Percentiles rank a stretch among this genome's conserved stretches.
Evolutionary conservation across 2,888 invertebrate species (phyloP).

Genomic region (Noctua fimbriata): DNA sequence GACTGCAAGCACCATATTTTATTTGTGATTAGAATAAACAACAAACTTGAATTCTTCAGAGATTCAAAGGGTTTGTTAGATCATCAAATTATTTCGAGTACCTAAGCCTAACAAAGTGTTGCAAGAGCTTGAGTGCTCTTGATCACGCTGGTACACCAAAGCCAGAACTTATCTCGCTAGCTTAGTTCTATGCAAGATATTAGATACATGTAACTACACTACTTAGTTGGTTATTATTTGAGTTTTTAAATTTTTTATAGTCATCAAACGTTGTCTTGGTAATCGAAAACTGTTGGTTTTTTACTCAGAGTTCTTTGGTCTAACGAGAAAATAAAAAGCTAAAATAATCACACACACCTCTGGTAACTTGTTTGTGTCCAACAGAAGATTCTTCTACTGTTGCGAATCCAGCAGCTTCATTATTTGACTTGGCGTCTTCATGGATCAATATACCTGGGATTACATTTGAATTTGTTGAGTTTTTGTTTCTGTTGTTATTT

Average conservation of each 20-base stretch:
- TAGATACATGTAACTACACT: no score
- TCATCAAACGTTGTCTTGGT: neutral
- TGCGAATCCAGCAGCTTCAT: neutral
- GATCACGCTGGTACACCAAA: no score
- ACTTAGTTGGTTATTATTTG: no score
- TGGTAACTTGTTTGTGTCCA: slow-evolving; percentile 16
- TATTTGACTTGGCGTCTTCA: slow-evolving; percentile 53
- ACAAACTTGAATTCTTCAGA: neutral
- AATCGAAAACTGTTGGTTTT: neutral
- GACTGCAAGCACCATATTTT: slow-evolving; percentile 62
- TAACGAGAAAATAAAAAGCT: neutral
- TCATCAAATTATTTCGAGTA: no score
- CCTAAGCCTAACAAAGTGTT: no score
- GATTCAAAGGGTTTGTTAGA: neutral
- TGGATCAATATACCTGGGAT: slow-evolving; percentile 72
- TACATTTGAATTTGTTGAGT: neutral
- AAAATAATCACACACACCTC: neutral
- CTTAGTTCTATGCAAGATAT: no score
- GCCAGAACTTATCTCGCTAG: no score
- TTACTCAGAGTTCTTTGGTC: neutral
- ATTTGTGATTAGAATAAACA: neutral
- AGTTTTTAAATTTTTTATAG: no score
- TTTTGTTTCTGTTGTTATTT: neutral
- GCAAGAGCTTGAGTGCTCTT: no score
- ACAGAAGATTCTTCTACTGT: neutral